Evolutionary conservation across 2,113 vertebrate species (phyloP), one percentile per base, ranked within the genome.

Genomic region (Eurypyga helias): DNA sequence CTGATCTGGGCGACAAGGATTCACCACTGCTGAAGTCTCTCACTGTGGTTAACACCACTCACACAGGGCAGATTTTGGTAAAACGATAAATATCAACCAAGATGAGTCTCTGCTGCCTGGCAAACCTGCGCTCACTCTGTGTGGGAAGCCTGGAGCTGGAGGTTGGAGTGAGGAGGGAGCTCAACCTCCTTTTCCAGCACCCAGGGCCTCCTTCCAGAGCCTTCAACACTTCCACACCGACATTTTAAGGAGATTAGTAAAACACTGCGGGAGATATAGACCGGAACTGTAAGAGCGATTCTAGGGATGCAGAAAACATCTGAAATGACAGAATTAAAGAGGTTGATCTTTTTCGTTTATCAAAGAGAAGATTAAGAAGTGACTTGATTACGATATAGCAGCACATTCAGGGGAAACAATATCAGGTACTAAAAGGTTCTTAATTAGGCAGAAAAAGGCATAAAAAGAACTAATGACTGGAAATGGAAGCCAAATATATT

Each of bases 281-380:
- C 61, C 6, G 11, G 93, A 94, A 85, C 89, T 62, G 82, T 46
- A 26, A 69, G 64, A 96, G 70, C 2, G 25, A 70, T 76, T 83
- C 82, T 6, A 83, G 78, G 62, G 78, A 91, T 48, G 82, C 66
- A 95, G 91, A 95, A 95, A 93, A 96, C 51, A 58, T 70, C 93
- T 96, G 94, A 85, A 94, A 79, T 26, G 94, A 69, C 87, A 83
- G 84, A 95, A 94, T 19, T 89, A 72, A 89, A 81, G 91, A 94
- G 91, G 78, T 79, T 89, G 87, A 93, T 94, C 92, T 80, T 93
- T 90, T 93, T 94, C 20, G 9, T 96, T 95, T 96, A 96, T 95
- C 95, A 97, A 95, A 95, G 96, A 87, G 87, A 78, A 95, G 96
- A 96, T 96, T 96, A 96, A 97, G 95, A 97, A 97, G 96, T 70